Conservation (phyloP, 2,888 invertebrate species). For the Eupithecia centaureata region DNA sequence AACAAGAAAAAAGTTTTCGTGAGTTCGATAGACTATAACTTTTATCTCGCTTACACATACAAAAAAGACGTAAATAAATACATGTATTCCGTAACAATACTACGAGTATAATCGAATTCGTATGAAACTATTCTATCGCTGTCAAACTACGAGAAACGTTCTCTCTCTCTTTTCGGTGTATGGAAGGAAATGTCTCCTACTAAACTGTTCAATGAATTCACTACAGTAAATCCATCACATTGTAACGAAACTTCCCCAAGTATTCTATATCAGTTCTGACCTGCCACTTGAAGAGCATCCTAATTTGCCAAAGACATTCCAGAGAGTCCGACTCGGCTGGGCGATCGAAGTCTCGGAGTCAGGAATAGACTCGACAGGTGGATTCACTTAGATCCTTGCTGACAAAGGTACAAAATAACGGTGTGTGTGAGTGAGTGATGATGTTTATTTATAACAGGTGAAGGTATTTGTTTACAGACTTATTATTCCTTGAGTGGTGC, state of each 20-base stretch:
- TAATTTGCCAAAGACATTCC: conserved; percentile 15
- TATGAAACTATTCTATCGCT: too few relatives aligned
- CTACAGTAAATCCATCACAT: background rate
- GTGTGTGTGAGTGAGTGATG: background rate
- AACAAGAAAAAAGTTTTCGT: too few relatives aligned
- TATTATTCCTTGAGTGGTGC: background rate
- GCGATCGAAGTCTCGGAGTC: background rate
- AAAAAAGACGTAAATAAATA: too few relatives aligned
- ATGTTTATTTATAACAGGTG: background rate
- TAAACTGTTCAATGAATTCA: background rate
- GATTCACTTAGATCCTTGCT: conserved; percentile 12
- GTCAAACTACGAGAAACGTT: too few relatives aligned
- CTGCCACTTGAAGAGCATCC: background rate
- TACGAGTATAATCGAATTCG: too few relatives aligned
- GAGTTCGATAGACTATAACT: too few relatives aligned
- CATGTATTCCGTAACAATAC: too few relatives aligned
- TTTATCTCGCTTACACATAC: too few relatives aligned
- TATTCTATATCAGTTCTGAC: background rate
- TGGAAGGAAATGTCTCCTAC: background rate
- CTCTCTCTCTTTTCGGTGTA: too few relatives aligned
- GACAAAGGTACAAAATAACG: conserved; percentile 19
- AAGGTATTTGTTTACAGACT: background rate
- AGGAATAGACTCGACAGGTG: conserved; percentile 26
- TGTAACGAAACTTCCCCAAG: background rate
- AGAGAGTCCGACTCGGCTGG: background rate